Base-by-base conservation (phyloP, 2,888 invertebrate species). In the Julus scandinavius region DNA sequence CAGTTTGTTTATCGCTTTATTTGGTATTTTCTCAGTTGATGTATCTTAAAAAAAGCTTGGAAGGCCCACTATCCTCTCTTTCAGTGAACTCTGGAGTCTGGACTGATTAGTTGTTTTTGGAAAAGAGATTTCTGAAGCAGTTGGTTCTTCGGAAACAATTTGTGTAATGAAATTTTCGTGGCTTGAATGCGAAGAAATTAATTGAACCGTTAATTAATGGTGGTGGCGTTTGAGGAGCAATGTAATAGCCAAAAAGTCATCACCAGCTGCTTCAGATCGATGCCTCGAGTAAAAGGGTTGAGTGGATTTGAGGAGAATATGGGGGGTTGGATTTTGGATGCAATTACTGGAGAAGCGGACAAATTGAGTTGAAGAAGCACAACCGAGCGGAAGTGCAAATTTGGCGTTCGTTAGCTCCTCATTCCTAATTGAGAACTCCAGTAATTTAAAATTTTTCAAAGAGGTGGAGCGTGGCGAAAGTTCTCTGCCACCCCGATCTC, bases 371-470 rank as follows among this genome's bases (percentile, higher is more conserved):
- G 63, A 63, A 63, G 63, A 20, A 63, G 63, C 63, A 63, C 63
- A 63, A 20, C 15, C 63, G 63, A 63, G 63, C 63, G 63, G 63
- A 63, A 63, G 63, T 63, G 63, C 63, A 20, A 63, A 63, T 63
- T 63, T 63, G 63, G 63, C 63, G 63, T 63, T 63, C 63, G 63
- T 63, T 63, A 63, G 63, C 63, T 63, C 20, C 63, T n/a, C 63
- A 20, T 63, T 20, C 63, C 63, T 63, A 63, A 63, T 63, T 63
- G 63, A 63, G 58, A 58, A 20, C 20, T 63, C 4, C n/a, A n/a
- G n/a, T n/a, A n/a, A n/a, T n/a, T n/a, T n/a, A n/a, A n/a, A n/a
- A 20, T 63, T 63, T 63, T 63, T 63, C 1, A 63, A 63, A 63
- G 4, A n/a, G 63, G 63, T 63, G 63, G 63, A 63, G 63, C 63